Base-by-base conservation (phyloP, 2,113 vertebrate genomes). In the Zosterops borbonicus region DNA sequence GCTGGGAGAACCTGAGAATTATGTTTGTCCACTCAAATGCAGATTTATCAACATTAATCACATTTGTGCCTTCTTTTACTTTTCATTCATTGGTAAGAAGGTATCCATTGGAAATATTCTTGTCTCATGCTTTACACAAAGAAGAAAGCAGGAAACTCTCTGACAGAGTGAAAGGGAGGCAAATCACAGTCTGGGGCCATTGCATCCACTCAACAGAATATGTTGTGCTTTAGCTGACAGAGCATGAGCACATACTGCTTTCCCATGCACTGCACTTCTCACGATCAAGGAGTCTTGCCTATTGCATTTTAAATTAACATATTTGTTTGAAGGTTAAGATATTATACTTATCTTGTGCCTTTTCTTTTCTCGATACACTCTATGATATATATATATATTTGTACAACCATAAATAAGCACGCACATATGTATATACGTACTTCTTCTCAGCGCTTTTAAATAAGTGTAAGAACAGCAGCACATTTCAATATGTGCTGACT, bases 381-480 rank as follows among this genome's bases (percentile, higher is more conserved):
- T 9, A 12, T 41, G 7, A 60, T 14, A 22, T 23, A 24, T 39
- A 18, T 12, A 11, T 22, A 6, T 19, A 8, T 15, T 19, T 60
- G 12, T 44, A 56, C 6, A 14, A 39, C 23, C 14, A 24, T 41
- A 56, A 79, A 64, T 7, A 67, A 16, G 35, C 7, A 83, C 9
- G 64, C 16, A 39, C 3, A 9, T 47, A 16, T 3, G 2, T 24
- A 27, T 17, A 4, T 31, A 5, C 22, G 4, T 53, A 6, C 2
- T 37, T 86, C 60, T 77, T 31, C 20, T 77, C 31, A 31, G 14
- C 65, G 31, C 7, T 74, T 91, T 92, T 29, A 78, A 41, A 14
- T 37, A 89, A 78, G 14, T 49, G 11, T 37, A 87, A 77, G 9
- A 39, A 33, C 18, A 70, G 15, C 29, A 77, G 42, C 28, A 50